Conservation (phyloP, 2,797 vertebrate genomes). For the Selene dorsalis region DNA sequence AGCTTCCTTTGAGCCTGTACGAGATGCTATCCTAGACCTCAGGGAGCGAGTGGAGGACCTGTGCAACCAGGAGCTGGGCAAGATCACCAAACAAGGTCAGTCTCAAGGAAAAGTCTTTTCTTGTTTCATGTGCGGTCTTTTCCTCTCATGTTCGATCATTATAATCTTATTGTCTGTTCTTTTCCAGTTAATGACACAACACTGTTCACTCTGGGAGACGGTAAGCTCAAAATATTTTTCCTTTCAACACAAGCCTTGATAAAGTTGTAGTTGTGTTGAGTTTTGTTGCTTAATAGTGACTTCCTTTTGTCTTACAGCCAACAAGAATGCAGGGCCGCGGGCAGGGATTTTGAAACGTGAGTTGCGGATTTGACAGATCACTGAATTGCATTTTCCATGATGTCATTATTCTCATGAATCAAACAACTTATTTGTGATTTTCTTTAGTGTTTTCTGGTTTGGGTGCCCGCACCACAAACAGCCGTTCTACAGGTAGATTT, state of each 20-base stretch:
- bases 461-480: constrained; percentile 70
- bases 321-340: constrained; percentile 47
- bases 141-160: neutral
- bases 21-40: constrained; percentile 75
- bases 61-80: constrained; percentile 83
- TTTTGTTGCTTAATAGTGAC: neutral
- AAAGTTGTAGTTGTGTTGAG: neutral
- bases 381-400: neutral
- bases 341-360: constrained; percentile 75
- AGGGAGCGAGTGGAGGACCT: constrained; percentile 82
- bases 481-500: constrained; percentile 65
- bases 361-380: neutral
- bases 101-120: no score
- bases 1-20: constrained; percentile 77
- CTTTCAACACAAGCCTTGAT: neutral
- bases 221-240: constrained; percentile 57
- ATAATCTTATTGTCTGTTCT: neutral
- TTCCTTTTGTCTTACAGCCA: constrained; percentile 56
- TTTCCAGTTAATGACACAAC: constrained; percentile 80
- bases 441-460: constrained; percentile 82
- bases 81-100: constrained; percentile 83
- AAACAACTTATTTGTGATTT: neutral
- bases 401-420: neutral
- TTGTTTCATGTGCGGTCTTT: accelerated
- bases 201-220: constrained; percentile 71